These are phyloP conservation scores for Julus scanicus DNA, from an alignment of 2,888 invertebrate genomes.

Conservation along the genomic window DNA sequence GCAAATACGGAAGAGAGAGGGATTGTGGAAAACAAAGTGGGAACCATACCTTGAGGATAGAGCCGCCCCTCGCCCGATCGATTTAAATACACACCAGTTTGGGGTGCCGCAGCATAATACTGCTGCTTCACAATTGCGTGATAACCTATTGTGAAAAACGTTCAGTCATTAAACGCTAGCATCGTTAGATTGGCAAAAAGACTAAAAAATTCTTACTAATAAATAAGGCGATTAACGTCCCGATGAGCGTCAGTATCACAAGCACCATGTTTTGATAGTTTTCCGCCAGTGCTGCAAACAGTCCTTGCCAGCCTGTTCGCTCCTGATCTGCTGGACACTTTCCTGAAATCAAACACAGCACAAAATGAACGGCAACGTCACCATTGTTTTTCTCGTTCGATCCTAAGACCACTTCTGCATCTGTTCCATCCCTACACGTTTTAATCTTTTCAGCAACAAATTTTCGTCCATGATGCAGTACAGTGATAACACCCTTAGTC, in stretches of 20 bases:
- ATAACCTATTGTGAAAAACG: constrained; percentile 28
- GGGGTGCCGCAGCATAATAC: constrained; percentile 27
- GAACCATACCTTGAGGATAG: constrained; percentile 49
- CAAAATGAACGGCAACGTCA: background rate
- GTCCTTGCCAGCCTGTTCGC: constrained; percentile 51
- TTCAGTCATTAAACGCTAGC: background rate
- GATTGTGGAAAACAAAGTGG: background rate
- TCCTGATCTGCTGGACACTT: constrained; percentile 45
- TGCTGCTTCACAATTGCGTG: constrained; percentile 44
- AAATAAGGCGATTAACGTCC: constrained; percentile 51
- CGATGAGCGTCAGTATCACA: constrained; percentile 14
- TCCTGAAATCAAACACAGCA: background rate
- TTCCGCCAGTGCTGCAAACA: constrained; percentile 52
- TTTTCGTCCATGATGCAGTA: no score
- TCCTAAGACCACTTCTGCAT: no score
- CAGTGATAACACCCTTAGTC: no score
- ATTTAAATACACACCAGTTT: constrained; percentile 16
- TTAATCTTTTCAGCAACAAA: no score
- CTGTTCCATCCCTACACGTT: no score
- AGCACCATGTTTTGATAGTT: constrained; percentile 43
- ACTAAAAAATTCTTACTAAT: constrained; percentile 41
- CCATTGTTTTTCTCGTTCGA: no score
- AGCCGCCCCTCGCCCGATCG: constrained; percentile 48
- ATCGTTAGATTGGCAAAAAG: background rate
- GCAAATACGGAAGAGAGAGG: background rate